Conservation (phyloP, 2,113 vertebrate genomes). For the Odobenus rosmarus region DNA sequence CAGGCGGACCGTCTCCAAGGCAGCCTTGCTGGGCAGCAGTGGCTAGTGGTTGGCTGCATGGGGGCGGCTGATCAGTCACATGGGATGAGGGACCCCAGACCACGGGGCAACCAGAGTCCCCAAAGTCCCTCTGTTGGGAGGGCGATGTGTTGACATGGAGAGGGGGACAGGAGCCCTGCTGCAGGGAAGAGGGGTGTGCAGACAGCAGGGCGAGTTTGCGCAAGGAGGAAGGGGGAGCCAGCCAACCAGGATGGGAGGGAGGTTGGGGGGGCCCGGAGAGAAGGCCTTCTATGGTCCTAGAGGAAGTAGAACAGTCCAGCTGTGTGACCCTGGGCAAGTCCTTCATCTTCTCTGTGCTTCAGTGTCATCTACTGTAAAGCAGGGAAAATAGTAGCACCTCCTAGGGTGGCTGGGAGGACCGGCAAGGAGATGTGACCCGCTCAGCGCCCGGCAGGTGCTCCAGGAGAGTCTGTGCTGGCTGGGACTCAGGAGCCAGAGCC, state of each 20-base stretch:
- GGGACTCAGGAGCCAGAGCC: background rate
- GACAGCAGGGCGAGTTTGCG: background rate
- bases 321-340: background rate
- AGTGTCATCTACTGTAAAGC: background rate
- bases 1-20: background rate
- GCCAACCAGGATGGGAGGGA: background rate
- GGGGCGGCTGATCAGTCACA: background rate
- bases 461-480: background rate
- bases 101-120: background rate
- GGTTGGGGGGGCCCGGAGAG: fast-evolving
- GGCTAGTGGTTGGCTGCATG: fast-evolving
- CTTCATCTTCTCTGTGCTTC: background rate
- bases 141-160: too few relatives aligned
- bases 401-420: background rate
- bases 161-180: background rate
- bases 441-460: background rate
- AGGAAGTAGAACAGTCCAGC: background rate
- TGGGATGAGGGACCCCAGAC: background rate
- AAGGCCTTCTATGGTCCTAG: background rate
- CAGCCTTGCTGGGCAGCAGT: background rate
- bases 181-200: too few relatives aligned
- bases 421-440: background rate
- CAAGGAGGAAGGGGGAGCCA: background rate
- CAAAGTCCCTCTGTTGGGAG: background rate
- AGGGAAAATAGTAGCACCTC: background rate